These are phyloP conservation scores for Flexamia atlantica DNA, from an alignment of 2,888 invertebrate genomes.

Conservation along the genomic window DNA sequence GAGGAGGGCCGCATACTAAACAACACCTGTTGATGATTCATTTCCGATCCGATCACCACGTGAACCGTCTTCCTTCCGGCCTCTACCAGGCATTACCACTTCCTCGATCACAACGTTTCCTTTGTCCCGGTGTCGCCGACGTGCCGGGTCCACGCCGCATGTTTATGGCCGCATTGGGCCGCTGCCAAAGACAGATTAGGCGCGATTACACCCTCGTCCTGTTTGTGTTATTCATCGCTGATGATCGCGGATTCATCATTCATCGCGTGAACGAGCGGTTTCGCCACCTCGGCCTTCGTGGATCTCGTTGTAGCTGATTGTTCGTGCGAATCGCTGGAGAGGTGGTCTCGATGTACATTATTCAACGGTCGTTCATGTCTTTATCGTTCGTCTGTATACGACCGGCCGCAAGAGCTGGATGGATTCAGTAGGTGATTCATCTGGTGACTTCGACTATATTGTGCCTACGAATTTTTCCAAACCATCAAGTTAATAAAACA, in stretches of 20 bases:
- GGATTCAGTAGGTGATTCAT: not conserved
- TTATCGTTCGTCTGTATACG: conserved; percentile 19
- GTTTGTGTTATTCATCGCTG: conserved; percentile 41
- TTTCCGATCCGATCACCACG: conserved; percentile 50
- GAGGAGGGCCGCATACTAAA: conserved; percentile 45
- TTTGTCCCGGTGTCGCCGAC: conserved; percentile 36
- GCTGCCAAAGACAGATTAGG: conserved; percentile 47
- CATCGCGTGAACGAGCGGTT: conserved; percentile 31
- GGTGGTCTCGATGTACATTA: conserved; percentile 13
- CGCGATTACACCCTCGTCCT: conserved; percentile 35
- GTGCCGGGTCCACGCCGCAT: conserved; percentile 18
- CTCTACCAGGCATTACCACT: conserved; percentile 50
- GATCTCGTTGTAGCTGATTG: not conserved
- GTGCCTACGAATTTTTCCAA: too few relatives aligned
- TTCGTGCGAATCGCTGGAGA: not conserved
- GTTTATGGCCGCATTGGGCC: conserved; percentile 28
- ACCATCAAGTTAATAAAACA: too few relatives aligned
- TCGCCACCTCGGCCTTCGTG: conserved; percentile 29
- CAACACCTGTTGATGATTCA: conserved; percentile 56
- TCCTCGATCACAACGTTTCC: conserved; percentile 41
- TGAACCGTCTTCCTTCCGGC: conserved; percentile 56
- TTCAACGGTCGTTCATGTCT: conserved; percentile 13
- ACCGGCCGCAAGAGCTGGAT: not conserved
- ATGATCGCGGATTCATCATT: conserved; percentile 25
- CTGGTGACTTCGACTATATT: too few relatives aligned